These are phyloP conservation scores for Esox masquinongy DNA, from an alignment of 2,797 vertebrate species.

Conservation along the genomic window DNA sequence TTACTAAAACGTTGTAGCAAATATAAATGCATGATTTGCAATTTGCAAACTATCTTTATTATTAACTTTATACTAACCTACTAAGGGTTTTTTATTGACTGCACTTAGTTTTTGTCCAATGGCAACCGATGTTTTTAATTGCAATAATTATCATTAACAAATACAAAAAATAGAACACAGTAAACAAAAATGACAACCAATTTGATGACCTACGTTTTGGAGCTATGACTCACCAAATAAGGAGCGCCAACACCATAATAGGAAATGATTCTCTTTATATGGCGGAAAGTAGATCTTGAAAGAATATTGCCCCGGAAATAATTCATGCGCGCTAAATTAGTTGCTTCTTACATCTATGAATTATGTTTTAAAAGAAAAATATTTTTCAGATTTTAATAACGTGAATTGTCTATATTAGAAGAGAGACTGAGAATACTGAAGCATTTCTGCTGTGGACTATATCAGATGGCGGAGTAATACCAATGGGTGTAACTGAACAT, in stretches of 20 bases:
- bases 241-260: slow-evolving; percentile 85
- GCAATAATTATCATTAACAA: not conserved
- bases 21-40: not conserved
- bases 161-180: no score
- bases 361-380: not conserved
- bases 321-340: slow-evolving; percentile 13
- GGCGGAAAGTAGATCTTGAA: slow-evolving; percentile 72
- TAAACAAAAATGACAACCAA: no score
- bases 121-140: not conserved
- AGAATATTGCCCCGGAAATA: slow-evolving; percentile 13
- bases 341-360: not conserved
- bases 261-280: slow-evolving; percentile 89
- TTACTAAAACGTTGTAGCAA: not conserved
- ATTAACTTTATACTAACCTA: no score
- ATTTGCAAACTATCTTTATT: not conserved
- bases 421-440: accelerated
- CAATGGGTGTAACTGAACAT: slow-evolving; percentile 10
- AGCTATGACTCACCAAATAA: slow-evolving; percentile 86
- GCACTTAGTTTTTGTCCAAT: not conserved
- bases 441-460: slow-evolving; percentile 30
- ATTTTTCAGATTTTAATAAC: not conserved
- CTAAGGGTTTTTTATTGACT: not conserved
- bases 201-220: slow-evolving; percentile 36
- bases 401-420: accelerated
- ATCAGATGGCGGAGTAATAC: slow-evolving; percentile 40